Percentiles rank a stretch among this genome's conserved stretches.
These are phyloP conservation scores for Zenarchopterus dispar DNA, from an alignment of 2,797 vertebrate species.

Conservation along the genomic window DNA sequence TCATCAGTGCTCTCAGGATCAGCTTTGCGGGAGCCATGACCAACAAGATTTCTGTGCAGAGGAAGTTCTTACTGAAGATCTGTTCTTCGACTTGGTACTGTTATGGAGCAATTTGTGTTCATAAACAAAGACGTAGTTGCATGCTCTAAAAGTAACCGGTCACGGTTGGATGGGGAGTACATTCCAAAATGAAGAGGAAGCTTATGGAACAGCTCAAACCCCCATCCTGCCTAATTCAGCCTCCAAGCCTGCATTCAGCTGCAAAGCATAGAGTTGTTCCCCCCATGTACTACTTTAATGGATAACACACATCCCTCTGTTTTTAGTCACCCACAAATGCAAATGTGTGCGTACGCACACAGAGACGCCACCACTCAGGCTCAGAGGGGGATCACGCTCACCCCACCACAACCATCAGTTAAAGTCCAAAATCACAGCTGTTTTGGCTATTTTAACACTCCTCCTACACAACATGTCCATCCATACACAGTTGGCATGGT, in stretches of 20 bases:
- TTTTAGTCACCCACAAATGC: constrained; percentile 43
- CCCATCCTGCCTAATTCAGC: constrained; percentile 28
- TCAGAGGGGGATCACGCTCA: constrained; percentile 44
- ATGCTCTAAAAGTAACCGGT: constrained; percentile 29
- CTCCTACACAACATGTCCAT: constrained; percentile 20
- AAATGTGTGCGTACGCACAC: constrained; percentile 31
- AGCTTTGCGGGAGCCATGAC: constrained; percentile 1
- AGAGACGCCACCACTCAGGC: constrained; percentile 25
- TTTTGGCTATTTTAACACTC: constrained; percentile 62
- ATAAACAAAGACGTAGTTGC: constrained; percentile 7
- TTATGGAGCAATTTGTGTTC: neutral
- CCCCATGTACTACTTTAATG: constrained; percentile 57
- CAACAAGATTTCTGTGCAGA: constrained; percentile 3
- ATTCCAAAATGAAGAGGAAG: constrained; percentile 51
- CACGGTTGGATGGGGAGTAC: constrained; percentile 14
- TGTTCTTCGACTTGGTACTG: constrained; percentile 10
- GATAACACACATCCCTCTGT: constrained; percentile 59
- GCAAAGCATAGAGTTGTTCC: constrained; percentile 22
- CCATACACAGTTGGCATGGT: constrained; percentile 56
- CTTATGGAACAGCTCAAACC: constrained; percentile 41
- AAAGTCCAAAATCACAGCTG: constrained; percentile 55
- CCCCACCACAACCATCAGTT: constrained; percentile 51
- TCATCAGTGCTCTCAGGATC: constrained; percentile 7
- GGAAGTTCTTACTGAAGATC: neutral
- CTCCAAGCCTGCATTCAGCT: constrained; percentile 50